Conservation (phyloP, 2,797 vertebrate species). For the Discoglossus pictus region DNA sequence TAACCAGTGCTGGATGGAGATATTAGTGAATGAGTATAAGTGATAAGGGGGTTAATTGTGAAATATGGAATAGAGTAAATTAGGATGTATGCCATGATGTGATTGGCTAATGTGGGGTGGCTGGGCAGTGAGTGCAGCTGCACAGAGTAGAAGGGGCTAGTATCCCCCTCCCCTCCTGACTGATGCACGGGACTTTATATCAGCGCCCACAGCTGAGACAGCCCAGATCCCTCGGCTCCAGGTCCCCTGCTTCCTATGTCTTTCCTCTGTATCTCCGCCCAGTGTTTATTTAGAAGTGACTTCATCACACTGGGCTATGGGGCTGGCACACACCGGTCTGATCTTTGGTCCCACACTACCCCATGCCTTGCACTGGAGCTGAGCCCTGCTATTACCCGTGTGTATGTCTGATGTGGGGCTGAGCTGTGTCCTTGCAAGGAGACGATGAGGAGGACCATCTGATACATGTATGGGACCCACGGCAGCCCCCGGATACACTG, state of each 20-base stretch:
- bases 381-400: conserved; percentile 2
- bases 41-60: too few species aligned
- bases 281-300: conserved; percentile 24
- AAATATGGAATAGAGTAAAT: too few species aligned
- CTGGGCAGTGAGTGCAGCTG: background rate
- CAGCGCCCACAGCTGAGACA: conserved; percentile 44
- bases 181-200: conserved; percentile 56
- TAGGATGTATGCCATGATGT: too few species aligned
- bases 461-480: too few species aligned
- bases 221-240: background rate
- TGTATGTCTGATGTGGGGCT: background rate
- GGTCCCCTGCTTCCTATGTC: conserved; percentile 8
- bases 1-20: conserved; percentile 6
- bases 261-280: conserved; percentile 14
- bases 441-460: too few species aligned
- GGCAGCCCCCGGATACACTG: too few species aligned
- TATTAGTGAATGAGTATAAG: too few species aligned
- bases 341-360: conserved; percentile 3
- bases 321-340: background rate
- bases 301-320: conserved; percentile 25
- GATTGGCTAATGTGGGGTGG: background rate
- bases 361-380: background rate
- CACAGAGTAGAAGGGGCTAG: conserved; percentile 28
- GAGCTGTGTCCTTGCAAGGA: background rate
- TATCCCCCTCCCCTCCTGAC: conserved; percentile 46